A percentile compares a stretch with the other conserved stretches of the same genome.
Conservation (phyloP, 2,113 vertebrate genomes). For the Gnathonemus echidnorhynchus region DNA sequence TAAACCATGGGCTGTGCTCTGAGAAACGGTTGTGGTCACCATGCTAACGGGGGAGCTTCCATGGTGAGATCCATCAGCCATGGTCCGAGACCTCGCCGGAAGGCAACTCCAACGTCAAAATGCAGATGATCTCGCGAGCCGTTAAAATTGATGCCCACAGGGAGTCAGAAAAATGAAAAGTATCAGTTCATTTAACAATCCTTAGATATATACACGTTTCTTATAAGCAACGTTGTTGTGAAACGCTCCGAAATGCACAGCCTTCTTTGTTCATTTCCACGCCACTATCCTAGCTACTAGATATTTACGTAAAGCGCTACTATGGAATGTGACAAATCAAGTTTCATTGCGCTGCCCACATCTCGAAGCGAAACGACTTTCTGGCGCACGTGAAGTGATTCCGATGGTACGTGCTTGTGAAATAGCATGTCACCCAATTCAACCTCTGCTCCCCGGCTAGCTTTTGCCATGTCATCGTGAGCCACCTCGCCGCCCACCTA, state of each 20-base stretch:
- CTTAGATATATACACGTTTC: conserved; percentile 16
- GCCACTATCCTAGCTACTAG: conserved; percentile 1
- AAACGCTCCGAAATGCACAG: background rate
- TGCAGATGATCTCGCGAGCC: background rate
- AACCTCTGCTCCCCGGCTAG: background rate
- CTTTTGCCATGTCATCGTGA: background rate
- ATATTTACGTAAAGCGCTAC: conserved; percentile 23
- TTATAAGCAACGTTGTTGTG: conserved; percentile 8
- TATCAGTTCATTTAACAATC: background rate
- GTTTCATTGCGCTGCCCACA: background rate
- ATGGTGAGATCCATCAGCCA: background rate
- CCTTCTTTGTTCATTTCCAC: background rate
- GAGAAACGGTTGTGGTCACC: background rate
- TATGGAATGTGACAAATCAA: conserved; percentile 7
- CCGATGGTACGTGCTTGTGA: background rate
- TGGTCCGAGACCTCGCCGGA: background rate
- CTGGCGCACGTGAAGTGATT: background rate
- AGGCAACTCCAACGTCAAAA: background rate
- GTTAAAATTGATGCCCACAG: background rate
- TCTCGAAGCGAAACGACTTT: background rate
- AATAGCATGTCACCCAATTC: background rate
- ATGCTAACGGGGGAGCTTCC: background rate
- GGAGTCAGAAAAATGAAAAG: conserved; percentile 8
- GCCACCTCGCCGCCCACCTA: background rate
- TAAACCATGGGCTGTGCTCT: background rate